Evolutionary conservation across 2,797 vertebrate genomes (phyloP).

Genomic region (Platyrinchus mystaceus): DNA sequence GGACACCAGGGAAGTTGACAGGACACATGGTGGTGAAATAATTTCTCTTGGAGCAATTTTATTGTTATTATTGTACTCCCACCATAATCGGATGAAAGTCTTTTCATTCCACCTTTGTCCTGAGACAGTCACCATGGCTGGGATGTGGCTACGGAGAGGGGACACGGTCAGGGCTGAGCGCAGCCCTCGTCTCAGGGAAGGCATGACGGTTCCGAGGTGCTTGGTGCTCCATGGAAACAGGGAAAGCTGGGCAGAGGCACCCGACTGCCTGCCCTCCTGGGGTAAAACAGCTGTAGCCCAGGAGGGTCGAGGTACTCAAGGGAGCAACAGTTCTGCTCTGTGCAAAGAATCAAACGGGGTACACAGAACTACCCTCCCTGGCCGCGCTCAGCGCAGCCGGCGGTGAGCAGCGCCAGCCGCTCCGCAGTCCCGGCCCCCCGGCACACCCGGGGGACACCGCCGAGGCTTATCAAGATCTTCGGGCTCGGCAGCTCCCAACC

Average conservation of each 20-base stretch:
- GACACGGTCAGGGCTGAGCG: not conserved
- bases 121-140: not conserved
- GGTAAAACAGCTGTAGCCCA: not conserved
- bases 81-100: not conserved
- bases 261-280: not conserved
- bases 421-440: not conserved
- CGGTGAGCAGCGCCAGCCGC: not conserved
- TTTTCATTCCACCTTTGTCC: not conserved
- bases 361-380: fast-evolving
- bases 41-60: not conserved
- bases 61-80: not conserved
- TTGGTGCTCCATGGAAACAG: fast-evolving
- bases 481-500: not conserved
- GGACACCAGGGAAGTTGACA: not conserved
- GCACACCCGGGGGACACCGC: not conserved
- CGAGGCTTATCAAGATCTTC: fast-evolving
- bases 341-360: fast-evolving
- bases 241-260: too few species aligned
- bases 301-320: fast-evolving
- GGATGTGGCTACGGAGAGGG: not conserved
- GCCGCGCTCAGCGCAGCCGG: not conserved
- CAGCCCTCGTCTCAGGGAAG: not conserved
- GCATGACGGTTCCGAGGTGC: fast-evolving
- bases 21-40: not conserved
- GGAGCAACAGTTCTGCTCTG: not conserved